Evolutionary conservation across 2,888 invertebrate species (phyloP).

Genomic region (Heteromurus nitidus): DNA sequence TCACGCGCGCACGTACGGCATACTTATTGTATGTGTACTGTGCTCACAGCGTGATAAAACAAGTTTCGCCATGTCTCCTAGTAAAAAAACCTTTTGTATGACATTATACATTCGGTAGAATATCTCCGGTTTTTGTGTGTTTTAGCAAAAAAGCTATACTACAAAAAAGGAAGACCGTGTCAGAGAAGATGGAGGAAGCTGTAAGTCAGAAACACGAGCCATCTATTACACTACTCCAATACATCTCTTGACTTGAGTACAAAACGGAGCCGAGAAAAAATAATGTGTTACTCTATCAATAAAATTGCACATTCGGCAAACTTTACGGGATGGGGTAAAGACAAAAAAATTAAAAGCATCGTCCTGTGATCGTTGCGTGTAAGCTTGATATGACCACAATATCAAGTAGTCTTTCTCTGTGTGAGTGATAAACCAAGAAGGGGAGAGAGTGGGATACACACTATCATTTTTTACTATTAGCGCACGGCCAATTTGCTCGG

Average conservation of each 20-base stretch:
- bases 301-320: conserved; percentile 33
- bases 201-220: neutral
- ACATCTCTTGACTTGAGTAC: neutral
- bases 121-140: too few species aligned
- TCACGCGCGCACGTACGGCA: too few species aligned
- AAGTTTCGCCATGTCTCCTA: neutral
- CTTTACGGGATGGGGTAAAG: neutral
- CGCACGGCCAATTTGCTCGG: conserved; percentile 39
- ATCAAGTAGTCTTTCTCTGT: neutral
- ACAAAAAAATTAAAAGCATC: conserved; percentile 7
- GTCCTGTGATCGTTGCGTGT: too few species aligned
- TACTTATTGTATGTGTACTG: neutral
- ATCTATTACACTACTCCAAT: too few species aligned
- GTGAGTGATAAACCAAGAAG: neutral
- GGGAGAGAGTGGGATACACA: neutral
- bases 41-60: neutral
- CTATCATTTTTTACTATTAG: conserved; percentile 19
- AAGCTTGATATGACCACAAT: too few species aligned
- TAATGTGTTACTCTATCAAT: conserved; percentile 51
- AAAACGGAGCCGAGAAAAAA: neutral
- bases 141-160: too few species aligned
- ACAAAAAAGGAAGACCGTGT: neutral
- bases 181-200: conserved; percentile 31
- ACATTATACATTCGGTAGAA: too few species aligned
- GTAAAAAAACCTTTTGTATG: too few species aligned